phyloP scores from a whole-genome alignment of 2,888 invertebrate genomes.

The Hemaris fuciformis region DNA sequence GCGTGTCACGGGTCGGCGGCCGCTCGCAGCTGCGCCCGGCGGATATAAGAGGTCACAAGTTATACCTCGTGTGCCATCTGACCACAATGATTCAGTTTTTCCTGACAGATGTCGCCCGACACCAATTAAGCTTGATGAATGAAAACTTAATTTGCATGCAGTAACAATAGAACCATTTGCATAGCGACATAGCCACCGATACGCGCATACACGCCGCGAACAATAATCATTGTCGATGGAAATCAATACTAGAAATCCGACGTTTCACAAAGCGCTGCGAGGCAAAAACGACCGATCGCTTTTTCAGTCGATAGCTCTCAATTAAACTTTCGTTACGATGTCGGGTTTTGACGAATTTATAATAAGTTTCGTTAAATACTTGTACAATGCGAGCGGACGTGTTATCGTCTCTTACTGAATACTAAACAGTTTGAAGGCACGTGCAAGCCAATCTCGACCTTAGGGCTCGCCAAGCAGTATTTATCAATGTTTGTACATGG shows the following conservation, averaged over 20 bases:
- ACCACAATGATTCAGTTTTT: conserved; percentile 76
- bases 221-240: conserved; percentile 73
- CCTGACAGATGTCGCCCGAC: conserved; percentile 73
- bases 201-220: conserved; percentile 46
- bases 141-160: conserved; percentile 74
- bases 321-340: conserved; percentile 61
- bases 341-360: conserved; percentile 68
- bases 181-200: conserved; percentile 52
- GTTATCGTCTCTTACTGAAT: conserved; percentile 57
- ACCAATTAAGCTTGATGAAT: conserved; percentile 71
- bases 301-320: conserved; percentile 32
- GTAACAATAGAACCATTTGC: conserved; percentile 70
- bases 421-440: conserved; percentile 47
- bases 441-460: conserved; percentile 50
- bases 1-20: conserved; percentile 51
- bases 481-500: conserved; percentile 37
- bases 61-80: conserved; percentile 65
- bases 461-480: conserved; percentile 31
- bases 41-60: conserved; percentile 72
- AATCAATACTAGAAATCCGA: conserved; percentile 74
- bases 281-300: conserved; percentile 40
- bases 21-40: conserved; percentile 62
- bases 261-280: conserved; percentile 54
- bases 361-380: conserved; percentile 54
- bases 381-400: conserved; percentile 61